Conservation (phyloP, 2,797 vertebrate genomes). For the Apogon talboti region DNA sequence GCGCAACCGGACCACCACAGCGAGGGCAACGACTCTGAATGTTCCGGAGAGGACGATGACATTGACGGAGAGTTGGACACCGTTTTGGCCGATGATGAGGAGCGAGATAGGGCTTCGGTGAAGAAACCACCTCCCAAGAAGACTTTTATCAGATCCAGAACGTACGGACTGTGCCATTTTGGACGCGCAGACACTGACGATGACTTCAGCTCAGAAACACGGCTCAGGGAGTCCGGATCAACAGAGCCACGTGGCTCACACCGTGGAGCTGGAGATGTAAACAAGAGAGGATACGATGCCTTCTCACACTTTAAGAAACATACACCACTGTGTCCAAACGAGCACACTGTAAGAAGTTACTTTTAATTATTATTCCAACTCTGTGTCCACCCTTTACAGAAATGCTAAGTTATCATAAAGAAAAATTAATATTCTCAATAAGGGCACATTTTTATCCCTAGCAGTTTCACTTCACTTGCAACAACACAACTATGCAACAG, state of each 20-base stretch:
- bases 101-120: background rate
- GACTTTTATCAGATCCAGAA: constrained; percentile 59
- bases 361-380: background rate
- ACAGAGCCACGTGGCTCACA: constrained; percentile 51
- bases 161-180: constrained; percentile 75
- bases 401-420: too few species aligned
- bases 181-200: constrained; percentile 57
- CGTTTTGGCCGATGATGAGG: constrained; percentile 51
- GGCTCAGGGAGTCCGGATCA: constrained; percentile 6
- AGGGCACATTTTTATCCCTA: too few species aligned
- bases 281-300: constrained; percentile 52
- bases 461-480: too few species aligned
- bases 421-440: too few species aligned
- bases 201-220: constrained; percentile 29
- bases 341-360: constrained; percentile 59
- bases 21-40: constrained; percentile 68
- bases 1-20: constrained; percentile 64
- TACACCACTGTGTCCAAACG: constrained; percentile 19
- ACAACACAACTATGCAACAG: too few species aligned
- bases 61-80: constrained; percentile 61
- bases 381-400: too few species aligned
- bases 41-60: constrained; percentile 71
- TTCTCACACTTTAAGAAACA: constrained; percentile 41
- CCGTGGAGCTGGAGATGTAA: constrained; percentile 40
- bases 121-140: constrained; percentile 54